phyloP scores from a whole-genome alignment of 2,113 vertebrate genomes.

The Alosa alosa region DNA sequence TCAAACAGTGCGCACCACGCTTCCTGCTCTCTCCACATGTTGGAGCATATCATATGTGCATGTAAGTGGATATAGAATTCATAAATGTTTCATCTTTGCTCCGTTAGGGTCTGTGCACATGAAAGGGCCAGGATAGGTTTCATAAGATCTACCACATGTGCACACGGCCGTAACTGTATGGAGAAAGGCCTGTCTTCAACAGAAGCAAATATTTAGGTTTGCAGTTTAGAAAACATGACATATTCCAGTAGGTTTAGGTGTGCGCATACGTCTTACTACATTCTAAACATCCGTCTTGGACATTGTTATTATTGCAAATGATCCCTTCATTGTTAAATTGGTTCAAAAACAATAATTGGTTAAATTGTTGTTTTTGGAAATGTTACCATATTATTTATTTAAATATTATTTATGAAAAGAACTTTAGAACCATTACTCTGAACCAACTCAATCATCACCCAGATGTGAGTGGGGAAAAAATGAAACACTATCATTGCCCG shows the following conservation, averaged over 20 bases:
- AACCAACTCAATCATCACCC: conserved; percentile 10
- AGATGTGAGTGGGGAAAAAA: not conserved
- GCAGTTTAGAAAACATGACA: conserved; percentile 33
- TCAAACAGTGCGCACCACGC: not conserved
- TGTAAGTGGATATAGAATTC: conserved; percentile 30
- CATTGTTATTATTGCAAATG: conserved; percentile 41
- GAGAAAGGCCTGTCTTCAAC: conserved; percentile 11
- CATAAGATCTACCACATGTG: conserved; percentile 28
- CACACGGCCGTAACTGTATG: not conserved
- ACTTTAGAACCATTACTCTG: not conserved
- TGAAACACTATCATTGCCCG: not conserved
- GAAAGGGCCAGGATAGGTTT: conserved; percentile 23
- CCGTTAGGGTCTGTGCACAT: conserved; percentile 36
- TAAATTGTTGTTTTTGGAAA: not conserved
- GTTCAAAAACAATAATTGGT: no score
- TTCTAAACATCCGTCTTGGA: conserved; percentile 21
- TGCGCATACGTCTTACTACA: conserved; percentile 32
- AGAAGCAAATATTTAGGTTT: conserved; percentile 45
- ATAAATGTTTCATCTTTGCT: conserved; percentile 40
- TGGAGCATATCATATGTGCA: conserved; percentile 24
- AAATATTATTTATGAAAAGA: conserved; percentile 5
- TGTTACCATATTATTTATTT: conserved; percentile 5
- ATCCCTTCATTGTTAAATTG: conserved; percentile 23
- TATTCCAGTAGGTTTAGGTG: conserved; percentile 29
- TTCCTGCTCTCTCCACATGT: not conserved